phyloP scores from a whole-genome alignment of 35 echinoderm and acorn worm genomes.

The Antedon bifida region DNA sequence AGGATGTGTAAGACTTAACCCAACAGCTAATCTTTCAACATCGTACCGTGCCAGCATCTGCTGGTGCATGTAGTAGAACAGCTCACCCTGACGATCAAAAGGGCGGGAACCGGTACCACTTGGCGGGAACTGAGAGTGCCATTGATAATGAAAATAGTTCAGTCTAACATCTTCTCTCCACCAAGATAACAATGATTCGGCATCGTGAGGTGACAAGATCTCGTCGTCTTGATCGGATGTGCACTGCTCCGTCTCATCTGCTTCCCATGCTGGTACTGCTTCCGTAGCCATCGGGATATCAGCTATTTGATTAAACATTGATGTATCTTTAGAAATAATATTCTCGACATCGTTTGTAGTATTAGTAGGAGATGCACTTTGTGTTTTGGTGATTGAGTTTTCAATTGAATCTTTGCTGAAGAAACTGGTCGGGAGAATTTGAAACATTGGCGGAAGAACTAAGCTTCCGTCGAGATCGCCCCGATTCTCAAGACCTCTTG shows the following conservation, averaged over 20 bases:
- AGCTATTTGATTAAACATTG: neutral
- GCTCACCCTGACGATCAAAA: constrained; percentile 6
- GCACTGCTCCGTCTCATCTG: neutral
- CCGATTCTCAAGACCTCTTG: neutral
- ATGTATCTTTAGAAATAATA: neutral
- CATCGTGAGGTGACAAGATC: neutral
- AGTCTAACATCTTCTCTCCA: neutral
- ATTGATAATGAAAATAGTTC: neutral
- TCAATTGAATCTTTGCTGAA: neutral
- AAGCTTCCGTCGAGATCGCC: neutral
- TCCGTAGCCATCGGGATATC: neutral
- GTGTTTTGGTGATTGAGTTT: neutral
- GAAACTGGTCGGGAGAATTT: neutral
- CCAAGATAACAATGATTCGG: neutral
- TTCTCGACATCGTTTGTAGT: no score
- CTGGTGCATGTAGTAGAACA: constrained; percentile 6
- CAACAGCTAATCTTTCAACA: neutral
- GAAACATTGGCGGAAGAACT: neutral
- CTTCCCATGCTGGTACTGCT: neutral
- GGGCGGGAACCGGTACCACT: neutral
- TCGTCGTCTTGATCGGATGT: neutral
- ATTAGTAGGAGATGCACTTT: neutral
- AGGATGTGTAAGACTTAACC: neutral
- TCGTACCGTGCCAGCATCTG: constrained; percentile 1
- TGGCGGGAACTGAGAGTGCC: neutral